A percentile compares a stretch with the other conserved stretches of the same genome.
phyloP scores from a whole-genome alignment of 2,113 vertebrate species.

The Rhinolophus sinicus region DNA sequence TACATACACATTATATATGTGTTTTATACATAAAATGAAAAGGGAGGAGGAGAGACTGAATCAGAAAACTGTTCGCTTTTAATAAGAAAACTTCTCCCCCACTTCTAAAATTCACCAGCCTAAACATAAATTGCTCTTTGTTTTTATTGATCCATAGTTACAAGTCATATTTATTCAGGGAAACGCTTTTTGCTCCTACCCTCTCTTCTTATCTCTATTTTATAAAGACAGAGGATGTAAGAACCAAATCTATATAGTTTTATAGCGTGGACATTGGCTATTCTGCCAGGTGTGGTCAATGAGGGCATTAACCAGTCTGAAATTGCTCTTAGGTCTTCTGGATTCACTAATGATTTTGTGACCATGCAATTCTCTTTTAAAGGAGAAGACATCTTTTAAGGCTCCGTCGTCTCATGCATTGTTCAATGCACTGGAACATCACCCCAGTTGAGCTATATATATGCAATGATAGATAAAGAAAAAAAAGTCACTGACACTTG shows the following conservation, averaged over 20 bases:
- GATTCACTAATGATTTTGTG: conserved; percentile 57
- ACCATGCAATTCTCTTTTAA: conserved; percentile 53
- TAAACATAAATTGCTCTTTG: conserved; percentile 62
- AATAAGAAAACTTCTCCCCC: conserved; percentile 40
- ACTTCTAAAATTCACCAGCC: conserved; percentile 29
- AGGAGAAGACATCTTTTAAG: neutral
- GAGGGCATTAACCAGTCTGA: neutral
- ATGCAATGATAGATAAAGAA: conserved; percentile 35
- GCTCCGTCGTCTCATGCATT: conserved; percentile 62
- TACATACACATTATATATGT: neutral
- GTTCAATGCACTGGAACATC: conserved; percentile 68
- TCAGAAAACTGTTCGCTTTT: conserved; percentile 67
- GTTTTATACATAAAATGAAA: neutral
- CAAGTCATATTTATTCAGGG: conserved; percentile 41
- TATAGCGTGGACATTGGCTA: neutral
- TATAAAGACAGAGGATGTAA: neutral
- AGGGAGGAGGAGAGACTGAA: neutral
- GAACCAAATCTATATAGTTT: neutral
- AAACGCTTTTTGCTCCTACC: neutral
- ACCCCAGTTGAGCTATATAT: conserved; percentile 64
- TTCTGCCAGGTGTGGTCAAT: neutral
- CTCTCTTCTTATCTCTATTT: neutral
- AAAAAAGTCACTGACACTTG: conserved; percentile 75
- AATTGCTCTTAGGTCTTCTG: neutral
- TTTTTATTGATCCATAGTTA: conserved; percentile 60